Conservation (phyloP, 2,888 invertebrate species). For the Caenorhabditis panamensis region DNA sequence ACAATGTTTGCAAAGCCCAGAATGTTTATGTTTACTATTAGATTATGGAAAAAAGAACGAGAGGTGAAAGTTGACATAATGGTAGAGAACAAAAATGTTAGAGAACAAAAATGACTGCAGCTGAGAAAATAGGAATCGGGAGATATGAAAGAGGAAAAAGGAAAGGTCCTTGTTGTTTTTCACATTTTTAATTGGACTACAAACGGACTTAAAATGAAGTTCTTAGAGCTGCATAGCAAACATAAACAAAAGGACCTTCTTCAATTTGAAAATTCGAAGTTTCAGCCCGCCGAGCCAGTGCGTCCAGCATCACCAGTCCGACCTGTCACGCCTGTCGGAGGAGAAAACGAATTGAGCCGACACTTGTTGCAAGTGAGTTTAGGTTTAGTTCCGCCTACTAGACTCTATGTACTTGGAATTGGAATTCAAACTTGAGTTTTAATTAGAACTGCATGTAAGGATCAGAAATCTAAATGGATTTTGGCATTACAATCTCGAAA, state of each 20-base stretch:
- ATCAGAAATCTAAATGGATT: neutral
- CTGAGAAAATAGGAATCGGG: too few species aligned
- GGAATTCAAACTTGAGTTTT: too few species aligned
- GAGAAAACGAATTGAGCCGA: slow-evolving; percentile 38
- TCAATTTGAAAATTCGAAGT: slow-evolving; percentile 3
- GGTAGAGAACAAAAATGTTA: too few species aligned
- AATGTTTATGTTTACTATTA: slow-evolving; percentile 25
- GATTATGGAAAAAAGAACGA: slow-evolving; percentile 25
- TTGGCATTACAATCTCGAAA: neutral
- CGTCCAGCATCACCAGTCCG: slow-evolving; percentile 76
- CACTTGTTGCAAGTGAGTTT: slow-evolving; percentile 54
- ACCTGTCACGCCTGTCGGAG: slow-evolving; percentile 71
- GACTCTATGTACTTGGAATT: neutral
- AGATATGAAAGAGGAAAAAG: too few species aligned
- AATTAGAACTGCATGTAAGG: too few species aligned
- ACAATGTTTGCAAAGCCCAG: slow-evolving; percentile 18
- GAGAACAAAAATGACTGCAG: neutral
- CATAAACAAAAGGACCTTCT: too few species aligned
- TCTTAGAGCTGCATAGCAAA: too few species aligned
- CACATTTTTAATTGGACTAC: too few species aligned
- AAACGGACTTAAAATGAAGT: too few species aligned
- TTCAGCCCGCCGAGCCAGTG: slow-evolving; percentile 78
- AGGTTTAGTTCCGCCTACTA: neutral
- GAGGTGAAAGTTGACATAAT: slow-evolving; percentile 6
- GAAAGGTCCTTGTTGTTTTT: too few species aligned